Percentiles rank a stretch among this genome's conserved stretches.
Conservation (phyloP, 1,140 invertebrate genomes). For the Choristoneura fumiferana region DNA sequence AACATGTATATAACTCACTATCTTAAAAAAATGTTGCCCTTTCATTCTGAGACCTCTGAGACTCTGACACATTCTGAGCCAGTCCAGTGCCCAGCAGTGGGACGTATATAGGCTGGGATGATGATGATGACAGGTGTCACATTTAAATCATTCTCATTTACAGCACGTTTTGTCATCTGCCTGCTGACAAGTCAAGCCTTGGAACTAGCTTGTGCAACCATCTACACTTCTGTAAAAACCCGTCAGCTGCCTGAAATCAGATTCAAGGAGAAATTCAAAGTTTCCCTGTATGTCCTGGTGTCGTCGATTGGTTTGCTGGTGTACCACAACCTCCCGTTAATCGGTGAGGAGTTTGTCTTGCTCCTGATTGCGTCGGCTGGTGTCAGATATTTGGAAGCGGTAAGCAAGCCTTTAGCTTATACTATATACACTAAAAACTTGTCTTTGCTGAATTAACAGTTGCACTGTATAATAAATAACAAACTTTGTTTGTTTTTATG, state of each 20-base stretch:
- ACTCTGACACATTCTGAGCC: too few species aligned
- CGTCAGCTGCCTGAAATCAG: background rate
- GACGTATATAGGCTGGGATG: too few species aligned
- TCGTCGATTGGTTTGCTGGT: slow-evolving; percentile 28
- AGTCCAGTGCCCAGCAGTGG: too few species aligned
- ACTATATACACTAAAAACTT: too few species aligned
- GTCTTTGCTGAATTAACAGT: too few species aligned
- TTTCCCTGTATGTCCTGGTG: slow-evolving; percentile 25
- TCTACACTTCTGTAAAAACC: background rate
- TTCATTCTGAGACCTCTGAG: too few species aligned
- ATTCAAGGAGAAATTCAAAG: slow-evolving; percentile 12
- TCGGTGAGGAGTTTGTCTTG: slow-evolving; percentile 39
- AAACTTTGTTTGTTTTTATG: too few species aligned
- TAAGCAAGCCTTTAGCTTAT: slow-evolving; percentile 25
- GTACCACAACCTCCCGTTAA: slow-evolving; percentile 32
- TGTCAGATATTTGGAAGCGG: slow-evolving; percentile 41
- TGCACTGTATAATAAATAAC: too few species aligned
- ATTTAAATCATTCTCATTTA: slow-evolving; percentile 23
- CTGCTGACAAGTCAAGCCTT: slow-evolving; percentile 36
- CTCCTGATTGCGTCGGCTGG: slow-evolving; percentile 42
- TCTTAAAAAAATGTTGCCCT: too few species aligned
- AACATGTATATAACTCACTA: too few species aligned
- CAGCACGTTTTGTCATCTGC: slow-evolving; percentile 49
- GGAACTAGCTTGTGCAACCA: background rate
- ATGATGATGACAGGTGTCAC: too few species aligned